phyloP scores from a whole-genome alignment of 2,888 invertebrate genomes.

The Parapristionchus giblindavisi region DNA sequence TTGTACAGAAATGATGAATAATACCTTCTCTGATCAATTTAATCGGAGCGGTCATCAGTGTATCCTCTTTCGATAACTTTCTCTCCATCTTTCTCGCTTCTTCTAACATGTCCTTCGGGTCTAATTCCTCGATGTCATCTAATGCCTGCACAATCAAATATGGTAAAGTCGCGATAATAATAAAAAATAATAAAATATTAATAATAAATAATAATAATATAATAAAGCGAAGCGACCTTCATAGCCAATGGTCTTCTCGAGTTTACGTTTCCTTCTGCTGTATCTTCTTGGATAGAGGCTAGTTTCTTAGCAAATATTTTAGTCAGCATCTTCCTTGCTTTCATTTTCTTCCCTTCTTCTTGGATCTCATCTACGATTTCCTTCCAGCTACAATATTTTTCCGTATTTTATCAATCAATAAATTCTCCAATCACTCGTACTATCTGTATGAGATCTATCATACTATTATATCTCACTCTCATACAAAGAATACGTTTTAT shows the following conservation, averaged over 20 bases:
- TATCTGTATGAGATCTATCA: too few relatives aligned
- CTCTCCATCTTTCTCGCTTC: conserved; percentile 39
- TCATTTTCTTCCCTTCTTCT: conserved; percentile 45
- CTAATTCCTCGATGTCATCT: not conserved
- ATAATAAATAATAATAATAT: not conserved
- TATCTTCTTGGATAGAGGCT: not conserved
- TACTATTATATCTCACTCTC: too few relatives aligned
- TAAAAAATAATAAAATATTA: not conserved
- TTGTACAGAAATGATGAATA: too few relatives aligned
- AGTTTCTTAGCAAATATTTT: conserved; percentile 49
- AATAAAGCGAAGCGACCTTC: conserved; percentile 3
- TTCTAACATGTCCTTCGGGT: conserved; percentile 25
- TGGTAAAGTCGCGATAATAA: not conserved
- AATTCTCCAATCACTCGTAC: too few relatives aligned
- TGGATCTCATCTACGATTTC: conserved; percentile 47
- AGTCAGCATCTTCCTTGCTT: conserved; percentile 45
- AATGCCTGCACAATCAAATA: not conserved
- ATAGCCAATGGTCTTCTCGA: conserved; percentile 5
- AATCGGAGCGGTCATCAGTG: conserved; percentile 48
- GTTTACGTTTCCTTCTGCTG: not conserved
- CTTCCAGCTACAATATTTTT: conserved; percentile 47
- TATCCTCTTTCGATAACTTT: conserved; percentile 47
- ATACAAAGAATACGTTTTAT: too few relatives aligned
- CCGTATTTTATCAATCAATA: too few relatives aligned
- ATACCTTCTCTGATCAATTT: conserved; percentile 60